These are phyloP conservation scores for Athene cunicularia DNA, from an alignment of 2,113 vertebrate genomes.

Conservation along the genomic window DNA sequence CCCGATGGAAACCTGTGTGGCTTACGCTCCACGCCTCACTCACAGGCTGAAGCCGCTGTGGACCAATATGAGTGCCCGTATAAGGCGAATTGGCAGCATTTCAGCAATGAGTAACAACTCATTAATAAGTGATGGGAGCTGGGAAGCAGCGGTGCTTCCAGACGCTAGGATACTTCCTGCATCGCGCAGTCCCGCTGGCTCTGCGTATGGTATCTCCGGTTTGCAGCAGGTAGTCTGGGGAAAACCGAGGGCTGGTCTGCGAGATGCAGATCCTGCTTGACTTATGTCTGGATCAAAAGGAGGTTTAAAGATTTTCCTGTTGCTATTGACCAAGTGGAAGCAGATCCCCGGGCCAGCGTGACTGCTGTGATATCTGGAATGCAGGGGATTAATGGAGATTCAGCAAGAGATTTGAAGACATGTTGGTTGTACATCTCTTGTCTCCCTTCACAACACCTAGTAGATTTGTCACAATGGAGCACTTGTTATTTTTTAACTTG, in stretches of 20 bases:
- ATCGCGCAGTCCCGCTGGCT: rapidly evolving
- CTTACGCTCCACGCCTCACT: rapidly evolving
- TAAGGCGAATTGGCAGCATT: neutral
- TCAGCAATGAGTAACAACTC: neutral
- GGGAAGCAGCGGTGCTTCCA: neutral
- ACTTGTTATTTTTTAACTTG: neutral
- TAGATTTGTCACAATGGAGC: neutral
- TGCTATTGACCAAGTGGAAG: neutral
- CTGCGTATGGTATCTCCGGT: neutral
- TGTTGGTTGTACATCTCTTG: neutral
- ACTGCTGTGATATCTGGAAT: neutral
- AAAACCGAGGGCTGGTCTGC: neutral
- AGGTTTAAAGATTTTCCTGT: slow-evolving; percentile 20
- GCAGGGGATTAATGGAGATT: neutral
- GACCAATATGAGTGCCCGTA: neutral
- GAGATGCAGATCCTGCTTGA: neutral
- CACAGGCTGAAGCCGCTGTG: neutral
- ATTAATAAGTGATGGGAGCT: neutral
- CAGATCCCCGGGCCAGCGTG: neutral
- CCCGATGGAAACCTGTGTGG: neutral
- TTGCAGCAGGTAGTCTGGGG: neutral
- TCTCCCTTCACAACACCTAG: neutral
- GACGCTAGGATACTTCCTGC: rapidly evolving
- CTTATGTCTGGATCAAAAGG: slow-evolving; percentile 41
- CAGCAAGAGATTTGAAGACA: neutral